These are phyloP conservation scores for Eupithecia pulchellata DNA, from an alignment of 2,888 invertebrate genomes.

Conservation along the genomic window DNA sequence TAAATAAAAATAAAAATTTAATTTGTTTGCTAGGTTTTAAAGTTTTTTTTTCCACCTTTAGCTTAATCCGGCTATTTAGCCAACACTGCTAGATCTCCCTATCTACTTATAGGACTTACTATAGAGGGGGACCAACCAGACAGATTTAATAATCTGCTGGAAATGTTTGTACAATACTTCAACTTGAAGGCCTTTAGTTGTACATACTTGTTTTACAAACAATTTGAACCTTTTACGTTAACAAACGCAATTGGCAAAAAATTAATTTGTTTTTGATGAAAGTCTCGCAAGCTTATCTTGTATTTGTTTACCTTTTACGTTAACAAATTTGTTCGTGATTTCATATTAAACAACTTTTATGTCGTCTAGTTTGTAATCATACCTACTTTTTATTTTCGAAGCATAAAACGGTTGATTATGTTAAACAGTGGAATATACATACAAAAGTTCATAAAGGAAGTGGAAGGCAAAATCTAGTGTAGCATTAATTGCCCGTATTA, in stretches of 20 bases:
- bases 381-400: background rate
- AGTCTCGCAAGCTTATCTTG: background rate
- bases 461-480: constrained; percentile 7
- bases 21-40: too few species aligned
- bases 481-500: constrained; percentile 25
- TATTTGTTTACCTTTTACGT: too few species aligned
- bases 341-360: background rate
- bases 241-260: too few species aligned
- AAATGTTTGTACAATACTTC: constrained; percentile 4
- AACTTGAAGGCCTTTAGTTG: background rate
- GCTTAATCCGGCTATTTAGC: background rate
- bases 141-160: constrained; percentile 39
- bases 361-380: background rate
- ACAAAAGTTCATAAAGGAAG: constrained; percentile 4
- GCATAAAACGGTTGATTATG: constrained; percentile 3
- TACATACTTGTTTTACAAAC: background rate
- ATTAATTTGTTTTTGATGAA: too few species aligned
- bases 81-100: constrained; percentile 44
- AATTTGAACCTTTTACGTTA: background rate
- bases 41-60: background rate
- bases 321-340: too few species aligned
- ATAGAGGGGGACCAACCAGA: constrained; percentile 34
- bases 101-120: constrained; percentile 35
- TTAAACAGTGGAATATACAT: background rate
- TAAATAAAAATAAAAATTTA: too few species aligned